Percentiles rank a stretch among this genome's conserved stretches.
Conservation (phyloP, 2,888 invertebrate species). For the Volucella bombylans region DNA sequence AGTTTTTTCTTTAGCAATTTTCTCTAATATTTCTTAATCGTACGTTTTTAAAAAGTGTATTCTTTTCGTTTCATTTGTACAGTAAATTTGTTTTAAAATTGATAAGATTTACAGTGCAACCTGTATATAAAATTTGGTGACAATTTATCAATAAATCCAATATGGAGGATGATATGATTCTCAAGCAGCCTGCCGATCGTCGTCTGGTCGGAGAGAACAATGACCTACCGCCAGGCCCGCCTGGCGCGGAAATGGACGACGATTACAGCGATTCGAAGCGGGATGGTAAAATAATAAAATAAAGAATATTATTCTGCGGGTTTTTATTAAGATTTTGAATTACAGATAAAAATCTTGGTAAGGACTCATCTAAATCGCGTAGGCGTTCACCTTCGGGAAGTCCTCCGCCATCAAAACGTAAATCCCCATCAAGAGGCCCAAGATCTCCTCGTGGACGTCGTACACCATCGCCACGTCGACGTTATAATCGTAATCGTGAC, state of each 20-base stretch:
- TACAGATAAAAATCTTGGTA: constrained; percentile 61
- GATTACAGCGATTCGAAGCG: constrained; percentile 48
- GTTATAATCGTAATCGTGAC: constrained; percentile 71
- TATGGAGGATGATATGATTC: constrained; percentile 80
- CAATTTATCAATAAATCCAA: constrained; percentile 46
- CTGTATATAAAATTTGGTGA: neutral
- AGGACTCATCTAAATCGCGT: constrained; percentile 73
- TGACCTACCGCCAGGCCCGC: constrained; percentile 79
- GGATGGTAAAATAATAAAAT: constrained; percentile 30
- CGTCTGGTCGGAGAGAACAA: constrained; percentile 77
- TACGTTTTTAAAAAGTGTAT: neutral
- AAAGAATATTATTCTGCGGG: neutral
- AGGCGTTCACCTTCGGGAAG: constrained; percentile 78
- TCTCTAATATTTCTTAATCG: neutral
- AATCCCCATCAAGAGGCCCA: constrained; percentile 69
- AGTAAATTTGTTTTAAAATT: neutral
- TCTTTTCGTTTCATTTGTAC: neutral
- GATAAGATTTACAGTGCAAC: neutral
- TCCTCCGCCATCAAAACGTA: constrained; percentile 76
- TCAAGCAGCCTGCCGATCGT: constrained; percentile 78
- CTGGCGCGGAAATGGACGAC: constrained; percentile 79
- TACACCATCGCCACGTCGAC: constrained; percentile 79
- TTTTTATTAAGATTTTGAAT: neutral
- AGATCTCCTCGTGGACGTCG: constrained; percentile 76
- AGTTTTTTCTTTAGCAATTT: neutral